A percentile compares a stretch with the other conserved stretches of the same genome.
phyloP scores from a whole-genome alignment of 2,888 invertebrate genomes.

The Oscheius sp. region DNA sequence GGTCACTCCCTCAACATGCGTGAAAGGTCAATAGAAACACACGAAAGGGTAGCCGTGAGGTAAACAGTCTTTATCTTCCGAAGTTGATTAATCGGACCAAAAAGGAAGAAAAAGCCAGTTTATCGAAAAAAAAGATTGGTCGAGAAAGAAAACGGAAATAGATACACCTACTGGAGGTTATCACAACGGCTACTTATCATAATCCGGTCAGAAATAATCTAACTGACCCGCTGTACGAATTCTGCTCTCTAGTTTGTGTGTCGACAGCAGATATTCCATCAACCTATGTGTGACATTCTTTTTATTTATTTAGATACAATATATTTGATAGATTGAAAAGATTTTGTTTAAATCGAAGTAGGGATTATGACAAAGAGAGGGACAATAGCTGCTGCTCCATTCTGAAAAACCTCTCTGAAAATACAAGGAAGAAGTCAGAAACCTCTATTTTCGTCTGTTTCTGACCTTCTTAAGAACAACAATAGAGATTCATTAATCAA shows the following conservation, averaged over 20 bases:
- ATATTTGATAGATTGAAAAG: too few species aligned
- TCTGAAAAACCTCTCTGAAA: too few species aligned
- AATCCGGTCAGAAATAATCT: neutral
- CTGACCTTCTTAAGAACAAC: too few species aligned
- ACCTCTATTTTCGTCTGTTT: too few species aligned
- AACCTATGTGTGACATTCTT: too few species aligned
- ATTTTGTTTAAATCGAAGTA: too few species aligned
- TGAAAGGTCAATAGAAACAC: constrained; percentile 26
- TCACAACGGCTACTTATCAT: neutral
- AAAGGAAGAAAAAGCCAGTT: neutral
- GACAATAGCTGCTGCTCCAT: too few species aligned
- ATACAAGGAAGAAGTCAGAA: too few species aligned
- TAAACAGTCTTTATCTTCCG: too few species aligned
- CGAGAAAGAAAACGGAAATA: neutral
- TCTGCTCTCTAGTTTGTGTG: constrained; percentile 1
- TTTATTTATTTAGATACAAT: too few species aligned
- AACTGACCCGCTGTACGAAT: constrained; percentile 6
- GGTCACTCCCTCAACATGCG: constrained; percentile 6
- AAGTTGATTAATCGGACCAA: neutral
- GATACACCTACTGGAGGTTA: neutral
- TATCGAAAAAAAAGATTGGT: neutral
- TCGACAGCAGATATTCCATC: neutral
- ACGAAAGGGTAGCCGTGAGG: neutral
- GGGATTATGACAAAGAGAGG: too few species aligned
- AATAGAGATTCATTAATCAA: too few species aligned